Evolutionary conservation across 2,113 vertebrate genomes (phyloP).

Genomic region (Pterocles gutturalis): DNA sequence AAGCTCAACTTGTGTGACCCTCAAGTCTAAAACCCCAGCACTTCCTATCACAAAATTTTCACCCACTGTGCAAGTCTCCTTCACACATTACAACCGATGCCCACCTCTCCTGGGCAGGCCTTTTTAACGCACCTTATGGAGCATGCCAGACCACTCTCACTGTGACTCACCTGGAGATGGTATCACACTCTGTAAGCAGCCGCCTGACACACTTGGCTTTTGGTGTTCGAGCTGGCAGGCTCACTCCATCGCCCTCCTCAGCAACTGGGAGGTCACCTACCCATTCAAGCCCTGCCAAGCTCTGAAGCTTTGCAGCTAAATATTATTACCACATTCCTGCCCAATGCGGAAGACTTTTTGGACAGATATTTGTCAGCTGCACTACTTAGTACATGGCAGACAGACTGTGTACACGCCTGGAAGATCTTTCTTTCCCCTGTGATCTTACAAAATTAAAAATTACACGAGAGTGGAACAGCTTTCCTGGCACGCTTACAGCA

Average conservation of each 20-base stretch:
- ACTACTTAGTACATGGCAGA: neutral
- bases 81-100: neutral
- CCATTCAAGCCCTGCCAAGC: neutral
- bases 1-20: neutral
- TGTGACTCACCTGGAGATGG: neutral
- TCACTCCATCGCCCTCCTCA: neutral
- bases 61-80: neutral
- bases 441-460: conserved; percentile 13
- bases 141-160: neutral
- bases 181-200: neutral
- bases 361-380: neutral
- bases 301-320: neutral
- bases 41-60: neutral
- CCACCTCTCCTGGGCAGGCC: neutral
- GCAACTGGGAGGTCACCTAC: neutral
- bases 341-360: neutral
- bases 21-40: neutral
- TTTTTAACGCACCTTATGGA: neutral
- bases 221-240: neutral
- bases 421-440: neutral
- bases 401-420: neutral
- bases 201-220: neutral
- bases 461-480: neutral
- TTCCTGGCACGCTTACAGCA: neutral
- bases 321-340: neutral